phyloP scores from a whole-genome alignment of 2,113 vertebrate species.

The Spilogale gracilis region DNA sequence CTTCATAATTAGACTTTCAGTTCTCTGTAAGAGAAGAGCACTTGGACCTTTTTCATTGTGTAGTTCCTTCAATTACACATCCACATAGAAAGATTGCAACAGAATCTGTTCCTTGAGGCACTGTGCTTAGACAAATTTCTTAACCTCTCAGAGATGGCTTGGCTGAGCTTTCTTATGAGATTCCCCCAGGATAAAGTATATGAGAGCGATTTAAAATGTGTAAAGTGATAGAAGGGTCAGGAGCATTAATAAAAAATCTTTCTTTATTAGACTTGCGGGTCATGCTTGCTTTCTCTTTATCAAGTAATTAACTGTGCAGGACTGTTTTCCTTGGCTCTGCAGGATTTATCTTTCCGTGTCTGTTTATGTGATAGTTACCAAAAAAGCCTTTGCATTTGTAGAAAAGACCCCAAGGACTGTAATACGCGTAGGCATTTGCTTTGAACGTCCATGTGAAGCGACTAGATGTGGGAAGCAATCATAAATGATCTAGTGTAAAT shows the following conservation, averaged over 20 bases:
- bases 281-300: background rate
- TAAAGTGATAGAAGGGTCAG: background rate
- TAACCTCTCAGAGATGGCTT: background rate
- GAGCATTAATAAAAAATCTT: background rate
- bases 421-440: conserved; percentile 28
- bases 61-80: background rate
- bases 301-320: conserved; percentile 22
- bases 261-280: background rate
- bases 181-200: background rate
- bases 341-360: conserved; percentile 24
- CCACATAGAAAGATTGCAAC: background rate
- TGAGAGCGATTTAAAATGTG: background rate
- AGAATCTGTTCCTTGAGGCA: background rate
- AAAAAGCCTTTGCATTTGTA: conserved; percentile 61
- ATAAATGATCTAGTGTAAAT: conserved; percentile 3
- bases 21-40: background rate
- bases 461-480: conserved; percentile 22
- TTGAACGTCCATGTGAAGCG: conserved; percentile 29
- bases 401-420: conserved; percentile 8
- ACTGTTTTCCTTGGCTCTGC: conserved; percentile 21
- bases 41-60: background rate
- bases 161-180: background rate
- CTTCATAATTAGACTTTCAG: background rate
- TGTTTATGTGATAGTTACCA: conserved; percentile 59
- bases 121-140: background rate